Base-by-base conservation (phyloP, 2,888 invertebrate species). In the Tridacna gigas region DNA sequence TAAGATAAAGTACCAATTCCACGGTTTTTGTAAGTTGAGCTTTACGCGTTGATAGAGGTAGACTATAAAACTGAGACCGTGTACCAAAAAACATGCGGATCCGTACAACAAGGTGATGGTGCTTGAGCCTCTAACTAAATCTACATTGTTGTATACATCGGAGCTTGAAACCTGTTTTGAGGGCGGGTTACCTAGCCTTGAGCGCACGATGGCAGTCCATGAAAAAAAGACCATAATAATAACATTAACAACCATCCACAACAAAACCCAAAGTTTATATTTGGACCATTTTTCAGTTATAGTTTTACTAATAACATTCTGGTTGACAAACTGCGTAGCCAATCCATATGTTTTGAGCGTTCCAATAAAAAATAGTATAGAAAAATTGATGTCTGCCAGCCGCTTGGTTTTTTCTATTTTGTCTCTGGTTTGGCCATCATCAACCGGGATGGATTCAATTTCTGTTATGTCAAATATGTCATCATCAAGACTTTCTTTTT, bases 271-370 rank as follows among this genome's bases (percentile, higher is more conserved):
- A 4, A 18, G 4, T 45, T 20, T 13, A 45, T 67, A 67, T 9
- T 37, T 11, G 15, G 13, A n/a, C 67, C 67, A 67, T 67, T 67
- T 67, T 9, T 67, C 67, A n/a, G 45, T 12, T 37, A 67, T 67
- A 0, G 45, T 20, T 67, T 45, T 67, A 11, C 20, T 45, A 4
- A 67, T 45, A 67, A 67, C 45, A 13, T 45, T 45, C 4, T n/a
- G 37, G 18, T 20, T 67, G 7, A 67, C 67, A 45, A 45, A 67
- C 4, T 45, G 15, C 4, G 20, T n/a, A 4, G 67, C n/a, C 20
- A 20, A 37, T 45, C n/a, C 45, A 37, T 37, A 20, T 9, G 67
- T 15, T 18, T 11, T 15, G 4, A 45, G 20, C 3, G 45, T 15
- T 37, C 37, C 45, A 15, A 67, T n/a, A 3, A 67, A 45, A 67